Evolutionary conservation across 2,113 vertebrate species (phyloP).

Genomic region (Chloebia gouldiae): DNA sequence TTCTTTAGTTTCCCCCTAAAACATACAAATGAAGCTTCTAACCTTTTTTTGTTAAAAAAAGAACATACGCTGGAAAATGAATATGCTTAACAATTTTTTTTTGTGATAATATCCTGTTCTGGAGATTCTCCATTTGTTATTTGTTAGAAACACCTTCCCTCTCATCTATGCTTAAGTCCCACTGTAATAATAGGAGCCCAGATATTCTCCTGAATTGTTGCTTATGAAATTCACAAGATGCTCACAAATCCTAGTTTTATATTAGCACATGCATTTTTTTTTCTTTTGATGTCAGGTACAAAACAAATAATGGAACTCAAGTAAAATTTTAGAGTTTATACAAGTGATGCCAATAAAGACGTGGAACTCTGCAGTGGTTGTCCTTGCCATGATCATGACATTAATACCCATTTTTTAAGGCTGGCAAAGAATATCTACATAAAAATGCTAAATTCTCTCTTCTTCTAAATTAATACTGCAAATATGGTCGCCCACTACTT

Average conservation of each 20-base stretch:
- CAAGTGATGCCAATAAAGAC: background rate
- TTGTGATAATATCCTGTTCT: background rate
- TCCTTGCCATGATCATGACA: background rate
- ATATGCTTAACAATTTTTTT: background rate
- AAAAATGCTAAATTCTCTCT: background rate
- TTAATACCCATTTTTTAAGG: background rate
- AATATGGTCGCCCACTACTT: conserved; percentile 43
- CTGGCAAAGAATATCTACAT: background rate
- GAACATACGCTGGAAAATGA: background rate
- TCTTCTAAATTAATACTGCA: conserved; percentile 27
- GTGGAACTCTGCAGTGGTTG: background rate
- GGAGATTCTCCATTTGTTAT: background rate
- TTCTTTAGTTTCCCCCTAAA: background rate
- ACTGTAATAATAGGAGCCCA: background rate
- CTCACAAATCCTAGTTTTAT: background rate
- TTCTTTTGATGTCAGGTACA: background rate
- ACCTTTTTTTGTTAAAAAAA: background rate
- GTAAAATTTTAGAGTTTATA: background rate
- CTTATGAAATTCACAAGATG: background rate
- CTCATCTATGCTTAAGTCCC: background rate
- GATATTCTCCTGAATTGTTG: background rate
- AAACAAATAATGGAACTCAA: background rate
- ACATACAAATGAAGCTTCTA: background rate
- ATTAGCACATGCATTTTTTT: background rate
- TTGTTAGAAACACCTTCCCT: background rate